Evolutionary conservation across 2,113 vertebrate species (phyloP).

Genomic region (Sceloporus tristichus): DNA sequence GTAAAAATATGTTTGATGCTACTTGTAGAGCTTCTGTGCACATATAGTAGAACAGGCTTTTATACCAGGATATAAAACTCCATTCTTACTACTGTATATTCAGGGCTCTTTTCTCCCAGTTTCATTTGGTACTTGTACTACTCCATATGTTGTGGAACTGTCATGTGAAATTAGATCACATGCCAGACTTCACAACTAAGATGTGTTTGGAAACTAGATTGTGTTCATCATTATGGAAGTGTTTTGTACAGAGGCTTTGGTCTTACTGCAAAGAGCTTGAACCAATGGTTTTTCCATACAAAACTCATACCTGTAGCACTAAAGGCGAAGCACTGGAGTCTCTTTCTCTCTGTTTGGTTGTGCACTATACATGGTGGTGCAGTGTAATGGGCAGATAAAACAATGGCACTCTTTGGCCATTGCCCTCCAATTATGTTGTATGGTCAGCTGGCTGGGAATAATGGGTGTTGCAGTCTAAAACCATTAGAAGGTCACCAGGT

Average conservation of each 20-base stretch:
- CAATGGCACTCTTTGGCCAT: not conserved
- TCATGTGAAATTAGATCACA: not conserved
- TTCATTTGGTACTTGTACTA: not conserved
- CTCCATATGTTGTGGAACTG: not conserved
- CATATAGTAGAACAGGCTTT: slow-evolving; percentile 24
- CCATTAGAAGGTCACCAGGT: not conserved
- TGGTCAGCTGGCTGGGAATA: not conserved
- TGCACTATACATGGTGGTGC: not conserved
- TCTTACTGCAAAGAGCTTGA: not conserved
- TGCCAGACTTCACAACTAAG: not conserved
- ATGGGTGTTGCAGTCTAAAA: not conserved
- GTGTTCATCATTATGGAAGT: not conserved
- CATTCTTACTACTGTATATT: not conserved
- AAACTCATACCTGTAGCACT: not conserved
- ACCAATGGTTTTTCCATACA: no score
- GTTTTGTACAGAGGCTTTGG: not conserved
- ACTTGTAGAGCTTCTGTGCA: no score
- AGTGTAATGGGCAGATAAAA: not conserved
- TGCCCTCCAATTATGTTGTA: not conserved
- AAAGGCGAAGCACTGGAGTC: not conserved
- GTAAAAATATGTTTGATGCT: no score
- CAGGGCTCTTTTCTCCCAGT: not conserved
- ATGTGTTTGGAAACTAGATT: not conserved
- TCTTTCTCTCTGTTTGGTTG: not conserved
- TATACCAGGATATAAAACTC: slow-evolving; percentile 30